A percentile compares a stretch with the other conserved stretches of the same genome.
Conservation (phyloP, 2,797 vertebrate genomes). For the Enteromius argenteus region DNA sequence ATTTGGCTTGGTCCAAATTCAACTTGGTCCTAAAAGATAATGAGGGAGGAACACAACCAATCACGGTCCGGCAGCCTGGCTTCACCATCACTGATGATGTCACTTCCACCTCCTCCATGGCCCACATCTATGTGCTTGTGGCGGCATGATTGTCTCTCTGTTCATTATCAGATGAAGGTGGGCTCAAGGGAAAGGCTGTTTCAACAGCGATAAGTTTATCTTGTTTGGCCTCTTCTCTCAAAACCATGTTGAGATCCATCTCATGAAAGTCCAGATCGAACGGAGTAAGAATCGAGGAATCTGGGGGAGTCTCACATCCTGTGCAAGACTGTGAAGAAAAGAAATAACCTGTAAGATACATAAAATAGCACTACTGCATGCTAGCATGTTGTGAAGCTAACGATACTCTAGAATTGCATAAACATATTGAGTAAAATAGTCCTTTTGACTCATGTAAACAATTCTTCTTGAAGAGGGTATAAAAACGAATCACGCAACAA, state of each 20-base stretch:
- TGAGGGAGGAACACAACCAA: neutral
- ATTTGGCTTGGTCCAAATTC: conserved; percentile 8
- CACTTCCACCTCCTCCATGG: conserved; percentile 66
- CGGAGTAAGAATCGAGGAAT: conserved; percentile 46
- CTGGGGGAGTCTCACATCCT: conserved; percentile 68
- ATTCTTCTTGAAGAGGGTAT: too few species aligned
- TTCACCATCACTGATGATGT: conserved; percentile 31
- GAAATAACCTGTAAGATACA: neutral
- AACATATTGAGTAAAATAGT: neutral
- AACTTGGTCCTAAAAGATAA: neutral
- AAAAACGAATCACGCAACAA: too few species aligned
- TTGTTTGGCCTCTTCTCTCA: conserved; percentile 67
- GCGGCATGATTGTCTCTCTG: neutral
- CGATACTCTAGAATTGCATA: neutral
- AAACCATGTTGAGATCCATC: conserved; percentile 71
- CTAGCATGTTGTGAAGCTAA: neutral
- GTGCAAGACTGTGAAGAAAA: conserved; percentile 70
- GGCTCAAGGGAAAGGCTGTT: conserved; percentile 14
- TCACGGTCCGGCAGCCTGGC: neutral
- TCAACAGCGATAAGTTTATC: neutral
- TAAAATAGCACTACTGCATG: neutral
- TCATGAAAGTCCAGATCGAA: conserved; percentile 70
- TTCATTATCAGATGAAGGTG: conserved; percentile 39
- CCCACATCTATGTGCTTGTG: conserved; percentile 43
- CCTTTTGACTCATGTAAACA: neutral